These are phyloP conservation scores for Pipistrellus pygmaeus DNA, from an alignment of 2,797 vertebrate species.

Conservation along the genomic window DNA sequence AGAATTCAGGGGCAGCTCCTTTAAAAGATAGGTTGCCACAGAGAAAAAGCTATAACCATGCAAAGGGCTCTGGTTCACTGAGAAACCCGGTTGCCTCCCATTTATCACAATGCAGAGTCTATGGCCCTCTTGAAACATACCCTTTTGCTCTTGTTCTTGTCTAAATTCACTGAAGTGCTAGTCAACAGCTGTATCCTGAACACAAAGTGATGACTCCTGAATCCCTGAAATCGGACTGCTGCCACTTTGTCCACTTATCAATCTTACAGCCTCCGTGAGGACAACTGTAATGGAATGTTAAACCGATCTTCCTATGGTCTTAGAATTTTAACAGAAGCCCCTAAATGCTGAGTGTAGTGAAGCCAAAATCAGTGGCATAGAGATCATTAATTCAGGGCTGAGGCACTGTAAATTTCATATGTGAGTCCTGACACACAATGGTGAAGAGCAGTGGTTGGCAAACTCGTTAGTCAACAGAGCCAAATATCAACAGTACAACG, in stretches of 20 bases:
- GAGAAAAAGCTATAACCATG: background rate
- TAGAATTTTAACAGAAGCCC: background rate
- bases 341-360: background rate
- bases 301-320: background rate
- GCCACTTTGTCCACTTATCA: background rate
- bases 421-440: background rate
- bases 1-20: slow-evolving; percentile 25
- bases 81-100: background rate
- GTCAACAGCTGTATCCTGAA: background rate
- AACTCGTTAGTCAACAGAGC: too few relatives aligned
- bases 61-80: background rate
- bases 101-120: background rate
- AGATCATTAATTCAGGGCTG: background rate
- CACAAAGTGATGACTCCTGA: background rate
- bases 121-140: background rate
- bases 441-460: too few relatives aligned
- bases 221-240: background rate
- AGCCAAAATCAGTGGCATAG: background rate
- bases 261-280: background rate
- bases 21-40: background rate
- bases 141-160: background rate
- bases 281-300: background rate
- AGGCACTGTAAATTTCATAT: background rate
- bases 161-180: background rate
- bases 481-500: too few relatives aligned